A percentile compares a stretch with the other conserved stretches of the same genome.
Evolutionary conservation across 2,113 vertebrate species (phyloP).

Genomic region (Rhinopomastus cyanomelas): DNA sequence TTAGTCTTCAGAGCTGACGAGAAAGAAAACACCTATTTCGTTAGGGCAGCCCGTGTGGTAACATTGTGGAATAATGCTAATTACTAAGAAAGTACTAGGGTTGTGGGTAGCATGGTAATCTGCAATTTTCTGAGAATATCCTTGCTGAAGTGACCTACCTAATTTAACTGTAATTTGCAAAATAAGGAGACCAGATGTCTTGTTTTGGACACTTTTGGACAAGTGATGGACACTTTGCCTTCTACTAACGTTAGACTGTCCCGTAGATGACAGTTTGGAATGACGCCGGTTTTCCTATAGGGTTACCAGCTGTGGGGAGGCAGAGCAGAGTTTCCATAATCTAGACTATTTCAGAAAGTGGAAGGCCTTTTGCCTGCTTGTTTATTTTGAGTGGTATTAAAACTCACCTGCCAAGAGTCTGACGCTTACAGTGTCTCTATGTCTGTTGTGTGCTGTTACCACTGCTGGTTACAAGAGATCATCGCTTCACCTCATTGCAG

Average conservation of each 20-base stretch:
- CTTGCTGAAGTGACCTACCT: conserved; percentile 23
- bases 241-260: not conserved
- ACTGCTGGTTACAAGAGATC: not conserved
- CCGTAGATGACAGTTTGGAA: not conserved
- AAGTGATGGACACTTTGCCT: not conserved
- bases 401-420: not conserved
- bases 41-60: not conserved
- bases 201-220: not conserved
- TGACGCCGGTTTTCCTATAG: not conserved
- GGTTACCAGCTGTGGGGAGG: not conserved
- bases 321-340: conserved; percentile 15
- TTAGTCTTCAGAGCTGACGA: not conserved
- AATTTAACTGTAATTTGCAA: conserved; percentile 46
- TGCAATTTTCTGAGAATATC: conserved; percentile 60
- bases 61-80: not conserved
- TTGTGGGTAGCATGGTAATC: conserved; percentile 25
- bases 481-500: not conserved
- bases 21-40: not conserved
- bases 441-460: not conserved
- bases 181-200: conserved; percentile 22
- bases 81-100: conserved; percentile 1
- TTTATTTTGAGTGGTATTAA: conserved; percentile 1
- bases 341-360: not conserved
- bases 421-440: not conserved
- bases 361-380: not conserved